Base-by-base conservation (phyloP, 2,113 vertebrate genomes). In the Ciconia stormi region DNA sequence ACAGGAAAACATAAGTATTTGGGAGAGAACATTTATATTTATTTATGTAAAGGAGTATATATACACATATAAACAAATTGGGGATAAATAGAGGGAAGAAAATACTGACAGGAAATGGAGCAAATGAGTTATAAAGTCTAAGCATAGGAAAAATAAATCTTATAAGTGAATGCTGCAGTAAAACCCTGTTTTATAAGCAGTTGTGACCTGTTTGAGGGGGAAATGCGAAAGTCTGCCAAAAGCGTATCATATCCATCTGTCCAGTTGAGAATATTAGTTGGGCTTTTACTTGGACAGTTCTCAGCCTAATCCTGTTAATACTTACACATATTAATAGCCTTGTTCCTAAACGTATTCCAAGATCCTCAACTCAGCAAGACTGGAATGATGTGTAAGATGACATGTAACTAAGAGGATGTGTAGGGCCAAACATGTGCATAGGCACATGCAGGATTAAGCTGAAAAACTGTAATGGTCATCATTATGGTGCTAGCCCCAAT, bases 151-250 rank as follows among this genome's bases (percentile, higher is more conserved):
- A 95, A 97, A 94, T 74, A 95, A 84, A 93, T 95, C 34, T 53
- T 82, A 8, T 65, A 88, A 90, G 72, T 44, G 66, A 82, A 76
- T 50, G 53, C 25, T 86, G 49, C 58, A 90, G 52, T 91, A 90
- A 95, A 90, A 20, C 10, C 21, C 66, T 88, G 30, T 93, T 97
- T 93, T 93, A 93, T 90, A 93, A 93, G 89, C 89, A 91, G 23
- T 92, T 89, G 65, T 94, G 91, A 96, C 83, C 95, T 91, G 87
- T 85, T 94, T 82, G 56, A 85, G 67, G 17, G 66, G 77, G 40
- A 93, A 93, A 89, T 21, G 32, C 2, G 12, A 49, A 95, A 93
- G 78, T 65, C 73, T 97, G 96, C 93, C 97, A 95, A 97, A 94
- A 96, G 38, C 12, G 0, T 79, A 91, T 87, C 56, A 40, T 66